phyloP scores from a whole-genome alignment of 2,797 vertebrate genomes.

The Amphiprion clarkii region DNA sequence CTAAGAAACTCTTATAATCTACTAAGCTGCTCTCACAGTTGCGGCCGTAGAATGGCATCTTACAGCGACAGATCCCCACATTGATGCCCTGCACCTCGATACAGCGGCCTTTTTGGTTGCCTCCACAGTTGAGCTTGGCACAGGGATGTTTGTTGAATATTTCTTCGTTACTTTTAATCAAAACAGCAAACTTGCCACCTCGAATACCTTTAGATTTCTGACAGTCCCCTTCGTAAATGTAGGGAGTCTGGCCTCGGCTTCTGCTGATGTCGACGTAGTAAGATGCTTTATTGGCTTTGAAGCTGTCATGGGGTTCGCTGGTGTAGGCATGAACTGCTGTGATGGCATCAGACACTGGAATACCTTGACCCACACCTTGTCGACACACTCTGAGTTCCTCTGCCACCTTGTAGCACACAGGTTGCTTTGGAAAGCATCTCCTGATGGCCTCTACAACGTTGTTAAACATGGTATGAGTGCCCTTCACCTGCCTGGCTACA shows the following conservation, averaged over 20 bases:
- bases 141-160: too few relatives aligned
- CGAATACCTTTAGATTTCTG: rapidly evolving
- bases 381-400: rapidly evolving
- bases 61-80: too few relatives aligned
- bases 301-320: not conserved
- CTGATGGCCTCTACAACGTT: rapidly evolving
- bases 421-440: rapidly evolving
- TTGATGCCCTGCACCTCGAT: too few relatives aligned
- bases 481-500: not conserved
- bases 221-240: slow-evolving; percentile 1
- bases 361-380: rapidly evolving
- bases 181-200: not conserved
- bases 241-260: not conserved
- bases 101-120: too few relatives aligned
- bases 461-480: not conserved
- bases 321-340: slow-evolving; percentile 1
- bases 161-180: not conserved
- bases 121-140: too few relatives aligned
- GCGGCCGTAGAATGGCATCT: too few relatives aligned
- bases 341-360: not conserved
- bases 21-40: too few relatives aligned
- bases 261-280: too few relatives aligned
- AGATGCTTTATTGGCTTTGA: rapidly evolving
- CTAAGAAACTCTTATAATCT: too few relatives aligned
- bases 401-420: not conserved